Conservation (phyloP, 2,888 invertebrate genomes). For the Caenorhabditis zanzibari region DNA sequence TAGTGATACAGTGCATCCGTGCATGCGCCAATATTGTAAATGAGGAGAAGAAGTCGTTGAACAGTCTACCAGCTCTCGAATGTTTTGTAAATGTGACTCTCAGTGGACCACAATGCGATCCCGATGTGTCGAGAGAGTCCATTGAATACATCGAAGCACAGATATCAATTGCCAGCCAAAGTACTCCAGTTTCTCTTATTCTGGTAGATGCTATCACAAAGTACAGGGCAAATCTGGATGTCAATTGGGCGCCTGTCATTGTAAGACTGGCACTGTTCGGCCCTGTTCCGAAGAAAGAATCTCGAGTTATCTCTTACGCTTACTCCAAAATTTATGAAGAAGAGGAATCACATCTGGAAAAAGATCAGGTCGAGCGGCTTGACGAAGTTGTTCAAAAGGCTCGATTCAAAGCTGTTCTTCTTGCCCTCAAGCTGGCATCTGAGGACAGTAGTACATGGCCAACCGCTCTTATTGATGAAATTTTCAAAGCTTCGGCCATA, state of each 20-base stretch:
- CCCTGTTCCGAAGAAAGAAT: constrained; percentile 76
- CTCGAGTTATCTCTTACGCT: constrained; percentile 46
- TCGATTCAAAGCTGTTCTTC: constrained; percentile 56
- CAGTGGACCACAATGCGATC: constrained; percentile 9
- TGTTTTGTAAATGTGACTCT: constrained; percentile 62
- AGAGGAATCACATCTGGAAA: constrained; percentile 13
- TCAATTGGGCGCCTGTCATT: constrained; percentile 61
- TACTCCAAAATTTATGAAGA: constrained; percentile 49
- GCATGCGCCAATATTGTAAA: constrained; percentile 64
- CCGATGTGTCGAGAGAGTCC: constrained; percentile 14
- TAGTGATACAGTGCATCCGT: constrained; percentile 35
- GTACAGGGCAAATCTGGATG: constrained; percentile 29
- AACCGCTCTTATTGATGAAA: constrained; percentile 30
- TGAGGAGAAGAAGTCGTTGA: constrained; percentile 74
- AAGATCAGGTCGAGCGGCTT: constrained; percentile 52
- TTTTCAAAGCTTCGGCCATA: constrained; percentile 51
- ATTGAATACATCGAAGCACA: constrained; percentile 50
- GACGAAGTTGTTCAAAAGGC: constrained; percentile 69
- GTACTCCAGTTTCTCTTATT: constrained; percentile 66
- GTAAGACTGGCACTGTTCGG: constrained; percentile 71
- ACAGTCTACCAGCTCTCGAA: constrained; percentile 69
- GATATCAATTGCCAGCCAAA: constrained; percentile 63
- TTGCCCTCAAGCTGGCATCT: constrained; percentile 43
- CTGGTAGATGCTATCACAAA: constrained; percentile 57
- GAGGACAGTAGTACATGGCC: constrained; percentile 32